Base-by-base conservation (phyloP, 1,140 invertebrate species). In the Dinoponera quadriceps region DNA sequence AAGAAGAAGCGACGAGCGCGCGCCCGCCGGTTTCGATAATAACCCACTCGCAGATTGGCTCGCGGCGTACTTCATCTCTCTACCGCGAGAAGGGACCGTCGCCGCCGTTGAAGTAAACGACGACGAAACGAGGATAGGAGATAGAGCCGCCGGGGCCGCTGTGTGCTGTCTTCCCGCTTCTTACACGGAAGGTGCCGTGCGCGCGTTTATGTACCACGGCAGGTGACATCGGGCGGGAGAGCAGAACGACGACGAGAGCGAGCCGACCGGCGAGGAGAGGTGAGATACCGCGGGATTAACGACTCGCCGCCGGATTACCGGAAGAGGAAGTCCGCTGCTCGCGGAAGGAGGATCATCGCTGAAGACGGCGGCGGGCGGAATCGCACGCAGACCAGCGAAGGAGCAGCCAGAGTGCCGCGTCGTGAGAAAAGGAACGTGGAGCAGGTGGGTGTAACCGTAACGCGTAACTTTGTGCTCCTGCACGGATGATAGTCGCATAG, bases 381-480 rank as follows among this genome's bases (percentile, higher is more conserved):
- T 18, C 27, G 18, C 44, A 60, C 73, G 73, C n/a, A 14, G 13
- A 29, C 29, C 27, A 33, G 25, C 14, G 49, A 33, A n/a, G 1
- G 16, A 44, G 69, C 3, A 44, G 69, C 3, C 69, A 18, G 51
- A 59, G 0, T n/a, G 38, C 59, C 49, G 33, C 68, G 54, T 51
- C 48, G 73, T 18, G 57, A 51, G 27, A 73, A 55, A 20, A 59
- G 11, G 25, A 48, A 77, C 62, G 51, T 73, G 72, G 49, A 89
- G 54, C 88, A 91, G 90, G 90, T 91, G 87, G 84, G 90, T 91
- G 84, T 85, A 73, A 83, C 81, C 78, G 38, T 33, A 33, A 5
- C 5, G 5, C 29, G 29, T 44, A 7, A 9, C 38, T 44, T 44
- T 11, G 9, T 44, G 38, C 5, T 5, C 29, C 2, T 33, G 5